Conservation (phyloP, 92 coral and sea anemone species). For the Anthopleura xanthogrammica region DNA sequence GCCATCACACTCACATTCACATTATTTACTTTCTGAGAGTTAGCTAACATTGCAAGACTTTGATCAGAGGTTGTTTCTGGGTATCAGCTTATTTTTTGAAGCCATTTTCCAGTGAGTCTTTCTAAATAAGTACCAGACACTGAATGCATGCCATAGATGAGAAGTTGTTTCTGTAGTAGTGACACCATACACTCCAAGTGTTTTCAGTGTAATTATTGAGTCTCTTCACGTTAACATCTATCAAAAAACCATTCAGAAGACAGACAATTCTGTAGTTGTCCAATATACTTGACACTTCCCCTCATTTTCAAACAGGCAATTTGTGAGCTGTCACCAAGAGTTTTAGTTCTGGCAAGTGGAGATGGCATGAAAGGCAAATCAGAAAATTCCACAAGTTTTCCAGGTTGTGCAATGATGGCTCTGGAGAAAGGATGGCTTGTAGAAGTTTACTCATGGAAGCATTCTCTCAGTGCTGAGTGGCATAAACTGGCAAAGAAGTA, state of each 20-base stretch:
- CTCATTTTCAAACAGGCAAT: slow-evolving; percentile 61
- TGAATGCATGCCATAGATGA: no score
- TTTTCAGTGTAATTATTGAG: not conserved
- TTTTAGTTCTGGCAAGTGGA: slow-evolving; percentile 90
- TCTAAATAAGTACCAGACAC: no score
- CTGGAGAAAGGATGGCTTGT: slow-evolving; percentile 94
- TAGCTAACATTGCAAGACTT: no score
- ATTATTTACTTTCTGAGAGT: no score
- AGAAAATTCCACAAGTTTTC: slow-evolving; percentile 91
- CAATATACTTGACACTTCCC: not conserved
- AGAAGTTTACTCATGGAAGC: slow-evolving; percentile 97
- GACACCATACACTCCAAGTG: no score
- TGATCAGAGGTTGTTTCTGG: no score
- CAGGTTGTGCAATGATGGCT: slow-evolving; percentile 93
- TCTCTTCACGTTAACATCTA: no score
- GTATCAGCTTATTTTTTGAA: no score
- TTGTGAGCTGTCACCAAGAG: slow-evolving; percentile 84
- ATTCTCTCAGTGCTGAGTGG: slow-evolving; percentile 93
- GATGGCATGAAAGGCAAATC: slow-evolving; percentile 98
- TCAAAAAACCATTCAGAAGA: not conserved
- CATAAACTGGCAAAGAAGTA: slow-evolving; percentile 84
- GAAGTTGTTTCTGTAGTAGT: no score
- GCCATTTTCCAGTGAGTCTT: no score
- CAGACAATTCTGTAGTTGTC: not conserved
- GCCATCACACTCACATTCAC: no score